phyloP scores from a whole-genome alignment of 2,797 vertebrate genomes.

The Phrynocephalus forsythii region DNA sequence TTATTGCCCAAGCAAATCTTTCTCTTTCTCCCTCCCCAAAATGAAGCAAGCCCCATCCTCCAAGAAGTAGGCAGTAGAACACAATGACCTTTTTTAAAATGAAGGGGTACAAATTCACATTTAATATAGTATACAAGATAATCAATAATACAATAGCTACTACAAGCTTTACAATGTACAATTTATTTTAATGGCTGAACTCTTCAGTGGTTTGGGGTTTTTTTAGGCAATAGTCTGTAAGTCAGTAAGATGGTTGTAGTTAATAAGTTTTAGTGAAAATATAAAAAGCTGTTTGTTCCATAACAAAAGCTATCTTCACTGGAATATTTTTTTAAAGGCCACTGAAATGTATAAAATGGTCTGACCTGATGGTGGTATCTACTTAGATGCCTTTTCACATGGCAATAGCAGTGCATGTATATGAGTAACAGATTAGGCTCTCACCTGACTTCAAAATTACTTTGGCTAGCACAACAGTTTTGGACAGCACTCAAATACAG shows the following conservation, averaged over 20 bases:
- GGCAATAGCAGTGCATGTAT: slow-evolving; percentile 94
- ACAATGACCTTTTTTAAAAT: slow-evolving; percentile 83
- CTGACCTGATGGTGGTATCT: slow-evolving; percentile 84
- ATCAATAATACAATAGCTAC: slow-evolving; percentile 85
- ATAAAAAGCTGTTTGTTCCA: slow-evolving; percentile 83
- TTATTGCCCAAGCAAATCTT: slow-evolving; percentile 5
- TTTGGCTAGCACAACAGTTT: slow-evolving; percentile 92
- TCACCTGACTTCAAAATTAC: slow-evolving; percentile 85
- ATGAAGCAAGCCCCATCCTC: slow-evolving; percentile 63
- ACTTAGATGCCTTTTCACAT: slow-evolving; percentile 88
- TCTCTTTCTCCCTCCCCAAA: slow-evolving; percentile 57
- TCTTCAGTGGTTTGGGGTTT: slow-evolving; percentile 90
- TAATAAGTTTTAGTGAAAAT: slow-evolving; percentile 89
- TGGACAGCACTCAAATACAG: slow-evolving; percentile 91
- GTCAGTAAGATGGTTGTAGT: slow-evolving; percentile 88
- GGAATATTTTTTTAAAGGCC: slow-evolving; percentile 90
- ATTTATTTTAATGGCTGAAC: slow-evolving; percentile 93
- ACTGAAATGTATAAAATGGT: slow-evolving; percentile 98
- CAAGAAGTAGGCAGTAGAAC: slow-evolving; percentile 83
- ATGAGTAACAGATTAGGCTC: slow-evolving; percentile 85
- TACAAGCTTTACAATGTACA: slow-evolving; percentile 97
- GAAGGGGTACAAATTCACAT: slow-evolving; percentile 90
- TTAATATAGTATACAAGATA: slow-evolving; percentile 87
- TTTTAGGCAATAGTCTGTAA: slow-evolving; percentile 88
- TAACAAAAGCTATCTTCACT: slow-evolving; percentile 87